phyloP scores from a whole-genome alignment of 2,888 invertebrate genomes.

The Nemoura dubitans region DNA sequence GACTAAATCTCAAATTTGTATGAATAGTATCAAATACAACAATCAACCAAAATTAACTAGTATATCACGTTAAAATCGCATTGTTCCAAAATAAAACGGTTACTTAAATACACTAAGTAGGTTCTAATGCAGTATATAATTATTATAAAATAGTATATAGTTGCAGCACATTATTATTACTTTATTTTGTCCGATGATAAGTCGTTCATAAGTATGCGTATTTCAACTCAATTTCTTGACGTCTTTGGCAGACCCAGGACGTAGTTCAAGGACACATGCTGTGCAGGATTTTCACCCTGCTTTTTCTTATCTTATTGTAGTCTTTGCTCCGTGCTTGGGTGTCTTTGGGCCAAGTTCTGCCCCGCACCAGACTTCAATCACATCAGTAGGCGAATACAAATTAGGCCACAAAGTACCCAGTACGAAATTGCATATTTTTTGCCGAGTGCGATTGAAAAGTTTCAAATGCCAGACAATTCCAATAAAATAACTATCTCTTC shows the following conservation, averaged over 20 bases:
- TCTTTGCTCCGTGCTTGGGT: not conserved
- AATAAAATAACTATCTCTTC: not conserved
- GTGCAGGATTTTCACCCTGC: not conserved
- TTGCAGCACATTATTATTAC: not conserved
- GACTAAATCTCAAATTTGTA: not conserved
- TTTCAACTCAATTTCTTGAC: too few species aligned
- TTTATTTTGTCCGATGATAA: not conserved
- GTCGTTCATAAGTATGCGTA: not conserved
- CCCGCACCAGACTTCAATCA: not conserved
- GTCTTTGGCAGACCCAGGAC: too few species aligned
- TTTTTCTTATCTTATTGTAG: not conserved
- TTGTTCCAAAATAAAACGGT: not conserved
- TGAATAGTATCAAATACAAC: constrained; percentile 12
- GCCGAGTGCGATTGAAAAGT: not conserved
- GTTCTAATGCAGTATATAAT: not conserved
- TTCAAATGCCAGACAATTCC: not conserved
- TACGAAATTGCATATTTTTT: not conserved
- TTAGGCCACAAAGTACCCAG: not conserved
- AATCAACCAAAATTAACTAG: not conserved
- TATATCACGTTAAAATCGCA: not conserved
- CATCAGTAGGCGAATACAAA: not conserved
- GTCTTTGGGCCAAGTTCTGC: not conserved
- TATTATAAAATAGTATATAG: constrained; percentile 1
- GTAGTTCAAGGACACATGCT: too few species aligned
- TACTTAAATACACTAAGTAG: not conserved